Evolutionary conservation across 2,888 invertebrate species (phyloP).

Genomic region (Alsophila aescularia): DNA sequence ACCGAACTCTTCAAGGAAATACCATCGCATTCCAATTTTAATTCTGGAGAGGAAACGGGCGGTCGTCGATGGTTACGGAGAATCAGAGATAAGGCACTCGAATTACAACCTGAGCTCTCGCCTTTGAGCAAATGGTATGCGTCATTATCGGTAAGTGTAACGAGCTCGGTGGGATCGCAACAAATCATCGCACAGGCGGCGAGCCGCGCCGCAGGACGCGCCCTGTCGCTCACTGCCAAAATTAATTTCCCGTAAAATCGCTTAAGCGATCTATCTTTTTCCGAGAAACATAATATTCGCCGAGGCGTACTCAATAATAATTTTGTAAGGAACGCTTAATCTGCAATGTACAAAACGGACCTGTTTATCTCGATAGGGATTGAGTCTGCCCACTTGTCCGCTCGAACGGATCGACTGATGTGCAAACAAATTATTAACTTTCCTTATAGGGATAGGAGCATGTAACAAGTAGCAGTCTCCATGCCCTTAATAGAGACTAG

Average conservation of each 20-base stretch:
- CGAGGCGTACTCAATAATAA: conserved; percentile 64
- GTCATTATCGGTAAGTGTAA: conserved; percentile 74
- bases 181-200: conserved; percentile 68
- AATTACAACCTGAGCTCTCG: conserved; percentile 62
- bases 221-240: conserved; percentile 78
- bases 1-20: conserved; percentile 6
- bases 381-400: conserved; percentile 56
- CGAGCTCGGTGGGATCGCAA: conserved; percentile 66
- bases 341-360: conserved; percentile 59
- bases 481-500: conserved; percentile 56
- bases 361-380: conserved; percentile 66
- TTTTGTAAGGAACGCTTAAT: conserved; percentile 67
- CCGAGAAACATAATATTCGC: conserved; percentile 75
- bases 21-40: conserved; percentile 28
- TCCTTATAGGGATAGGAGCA: conserved; percentile 64
- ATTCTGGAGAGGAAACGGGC: conserved; percentile 23
- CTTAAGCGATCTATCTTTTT: conserved; percentile 79
- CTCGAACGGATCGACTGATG: conserved; percentile 61
- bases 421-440: conserved; percentile 74
- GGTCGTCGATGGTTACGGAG: conserved; percentile 51
- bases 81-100: conserved; percentile 63
- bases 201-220: conserved; percentile 49
- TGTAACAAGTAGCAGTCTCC: conserved; percentile 57
- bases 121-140: conserved; percentile 72
- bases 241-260: conserved; percentile 82